Base-by-base conservation (phyloP, 2,888 invertebrate genomes). In the Epinotia nisella region DNA sequence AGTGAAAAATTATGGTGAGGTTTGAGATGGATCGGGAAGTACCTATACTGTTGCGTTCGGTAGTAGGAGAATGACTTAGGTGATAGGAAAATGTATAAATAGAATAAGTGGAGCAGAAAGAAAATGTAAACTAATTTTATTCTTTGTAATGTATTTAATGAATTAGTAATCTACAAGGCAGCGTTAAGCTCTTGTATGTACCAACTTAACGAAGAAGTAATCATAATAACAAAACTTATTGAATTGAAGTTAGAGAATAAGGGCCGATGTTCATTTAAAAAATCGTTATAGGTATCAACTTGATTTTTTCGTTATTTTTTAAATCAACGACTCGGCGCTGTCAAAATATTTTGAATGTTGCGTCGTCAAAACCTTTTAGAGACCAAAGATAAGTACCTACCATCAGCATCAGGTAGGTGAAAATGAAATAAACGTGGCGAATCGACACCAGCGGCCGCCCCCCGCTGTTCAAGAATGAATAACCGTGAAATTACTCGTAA, bases 401-500 rank as follows among this genome's bases (percentile, higher is more conserved):
- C 49, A 45, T 60, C 70, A 45, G 41, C 49, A 69, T 51, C 70
- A 61, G 65, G 71, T 74, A 68, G 69, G 69, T 62, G 58, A 73
- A 73, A 58, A 68, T 61, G 66, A 51, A 67, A 67, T 24, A 49
- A 69, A 69, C 69, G 73, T 73, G 69, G 64, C 68, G 68, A 69
- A 69, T 73, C 59, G 73, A 53, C 69, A 67, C 71, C 60, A 45
- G 65, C 29, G 59, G 35, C 45, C 49, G 68, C 68, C 68, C 73
- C 73, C 73, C 51, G 73, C 61, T 61, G 73, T 62, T 68, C 62
- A 53, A 69, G 69, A 69, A 73, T 73, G 73, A 73, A 73, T 73
- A 64, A 73, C 73, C 73, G 73, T 73, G 73, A 73, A 73, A 73
- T 73, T 69, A 73, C 68, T 73, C 73, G 64, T 73, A 73, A 73